These are phyloP conservation scores for Ailuropoda melanoleuca DNA, from an alignment of 2,113 vertebrate species.

Conservation along the genomic window DNA sequence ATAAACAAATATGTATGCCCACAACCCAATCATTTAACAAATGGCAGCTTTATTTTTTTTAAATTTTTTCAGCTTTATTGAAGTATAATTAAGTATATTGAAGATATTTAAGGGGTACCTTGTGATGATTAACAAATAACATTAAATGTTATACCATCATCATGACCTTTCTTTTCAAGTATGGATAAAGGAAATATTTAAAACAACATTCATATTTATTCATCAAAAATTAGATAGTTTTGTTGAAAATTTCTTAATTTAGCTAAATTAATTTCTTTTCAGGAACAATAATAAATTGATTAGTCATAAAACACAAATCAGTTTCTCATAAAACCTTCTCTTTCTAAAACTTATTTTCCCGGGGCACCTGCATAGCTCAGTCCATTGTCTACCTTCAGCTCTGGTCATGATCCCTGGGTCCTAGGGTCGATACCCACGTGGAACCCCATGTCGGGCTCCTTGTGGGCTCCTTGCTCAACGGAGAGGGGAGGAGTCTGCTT, in stretches of 20 bases:
- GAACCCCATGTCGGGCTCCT: not conserved
- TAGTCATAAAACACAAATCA: not conserved
- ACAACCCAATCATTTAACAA: not conserved
- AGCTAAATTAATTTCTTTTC: not conserved
- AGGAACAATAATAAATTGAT: not conserved
- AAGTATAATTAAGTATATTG: not conserved
- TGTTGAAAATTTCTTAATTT: not conserved
- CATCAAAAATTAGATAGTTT: not conserved
- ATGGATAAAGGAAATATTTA: not conserved
- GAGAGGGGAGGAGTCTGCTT: not conserved
- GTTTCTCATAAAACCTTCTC: not conserved
- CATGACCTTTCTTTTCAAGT: not conserved
- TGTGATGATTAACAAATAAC: not conserved
- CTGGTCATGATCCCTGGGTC: not conserved
- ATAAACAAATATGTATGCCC: not conserved
- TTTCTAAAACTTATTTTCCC: not conserved
- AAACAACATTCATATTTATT: not conserved
- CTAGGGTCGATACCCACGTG: accelerated
- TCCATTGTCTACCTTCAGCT: not conserved
- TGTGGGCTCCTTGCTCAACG: not conserved
- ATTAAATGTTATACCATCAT: not conserved
- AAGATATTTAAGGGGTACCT: not conserved
- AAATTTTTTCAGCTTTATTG: not conserved
- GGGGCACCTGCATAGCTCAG: not conserved
- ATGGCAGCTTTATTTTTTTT: not conserved